Base-by-base conservation (phyloP, 1,140 invertebrate species). In the Acyrthosiphon pisum region DNA sequence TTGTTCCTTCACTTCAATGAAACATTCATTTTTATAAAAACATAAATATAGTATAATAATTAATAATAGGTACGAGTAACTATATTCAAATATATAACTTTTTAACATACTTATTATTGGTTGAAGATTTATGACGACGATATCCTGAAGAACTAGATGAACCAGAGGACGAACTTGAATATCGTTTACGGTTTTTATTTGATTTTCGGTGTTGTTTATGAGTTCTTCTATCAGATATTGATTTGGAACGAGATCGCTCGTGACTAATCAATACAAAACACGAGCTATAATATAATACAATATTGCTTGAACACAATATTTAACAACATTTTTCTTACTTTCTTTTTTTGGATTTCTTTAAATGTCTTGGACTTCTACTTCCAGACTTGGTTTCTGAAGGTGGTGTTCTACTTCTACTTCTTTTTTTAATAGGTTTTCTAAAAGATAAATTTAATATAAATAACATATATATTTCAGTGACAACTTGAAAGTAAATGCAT, bases 351-450 rank as follows among this genome's bases (percentile, higher is more conserved):
- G 68, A 48, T 93, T 93, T 93, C 6, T 93, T 93, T 50, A 83
- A 56, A 56, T 93, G 68, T 23, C 48, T 93, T 41, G 91, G 91
- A 56, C 91, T 93, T 93, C 91, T 93, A 93, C 91, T 93, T 44
- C 91, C 81, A n/a, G 91, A 93, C 35, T 93, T 93, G 22, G 91
- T 84, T 44, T 86, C 76, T 23, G 91, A 93, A 56, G 91, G 91
- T 86, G 91, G 91, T 86, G 91, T 93, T 93, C 91, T 50, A 86
- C 91, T 93, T 83, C 90, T 92, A 92, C 90, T 92, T 26, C 91
- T 84, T 56, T 93, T 93, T 93, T 81, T 93, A 83, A 86, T 84
- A 86, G 44, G 81, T 84, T 93, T 93, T 93, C 91, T 93, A 44
- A 37, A 83, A 50, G 4, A 68, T 1, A 46, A 30, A 81, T n/a